These are phyloP conservation scores for Emmelina monodactyla DNA, from an alignment of 2,888 invertebrate genomes.

Conservation along the genomic window DNA sequence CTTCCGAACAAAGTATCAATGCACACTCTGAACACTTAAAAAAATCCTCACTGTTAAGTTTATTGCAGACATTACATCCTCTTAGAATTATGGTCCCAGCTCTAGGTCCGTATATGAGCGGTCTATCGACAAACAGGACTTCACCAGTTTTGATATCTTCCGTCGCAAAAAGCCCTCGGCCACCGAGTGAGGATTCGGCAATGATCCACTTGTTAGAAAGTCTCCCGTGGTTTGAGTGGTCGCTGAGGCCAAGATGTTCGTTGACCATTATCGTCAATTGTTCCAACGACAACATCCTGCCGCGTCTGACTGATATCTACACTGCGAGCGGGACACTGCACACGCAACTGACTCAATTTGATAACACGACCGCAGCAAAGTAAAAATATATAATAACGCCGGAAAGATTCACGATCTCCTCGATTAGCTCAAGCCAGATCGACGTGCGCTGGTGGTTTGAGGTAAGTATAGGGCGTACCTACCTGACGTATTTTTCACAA, in stretches of 20 bases:
- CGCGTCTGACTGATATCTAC: conserved; percentile 45
- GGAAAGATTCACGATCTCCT: conserved; percentile 38
- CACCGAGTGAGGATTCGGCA: conserved; percentile 67
- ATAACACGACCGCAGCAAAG: conserved; percentile 42
- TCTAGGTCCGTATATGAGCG: conserved; percentile 75
- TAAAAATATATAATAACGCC: conserved; percentile 37
- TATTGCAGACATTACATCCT: conserved; percentile 73
- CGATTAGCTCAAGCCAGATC: conserved; percentile 34
- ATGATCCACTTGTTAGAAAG: conserved; percentile 66
- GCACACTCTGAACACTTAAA: conserved; percentile 71
- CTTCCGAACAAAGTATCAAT: conserved; percentile 72
- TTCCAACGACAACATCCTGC: conserved; percentile 61
- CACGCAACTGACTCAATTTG: conserved; percentile 45
- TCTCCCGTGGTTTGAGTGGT: conserved; percentile 25
- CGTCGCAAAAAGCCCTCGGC: conserved; percentile 75
- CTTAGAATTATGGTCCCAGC: conserved; percentile 59
- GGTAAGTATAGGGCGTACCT: conserved; percentile 31
- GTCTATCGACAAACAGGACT: conserved; percentile 73
- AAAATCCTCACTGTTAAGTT: conserved; percentile 39
- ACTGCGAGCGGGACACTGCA: conserved; percentile 43
- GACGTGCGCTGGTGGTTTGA: conserved; percentile 32
- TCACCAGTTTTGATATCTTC: conserved; percentile 73
- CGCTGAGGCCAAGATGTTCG: conserved; percentile 46
- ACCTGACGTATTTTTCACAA: conserved; percentile 36
- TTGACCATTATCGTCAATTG: conserved; percentile 55